Evolutionary conservation across 2,888 invertebrate species (phyloP), one percentile per base, ranked within the genome.

Genomic region (Chrysodeixis includens): DNA sequence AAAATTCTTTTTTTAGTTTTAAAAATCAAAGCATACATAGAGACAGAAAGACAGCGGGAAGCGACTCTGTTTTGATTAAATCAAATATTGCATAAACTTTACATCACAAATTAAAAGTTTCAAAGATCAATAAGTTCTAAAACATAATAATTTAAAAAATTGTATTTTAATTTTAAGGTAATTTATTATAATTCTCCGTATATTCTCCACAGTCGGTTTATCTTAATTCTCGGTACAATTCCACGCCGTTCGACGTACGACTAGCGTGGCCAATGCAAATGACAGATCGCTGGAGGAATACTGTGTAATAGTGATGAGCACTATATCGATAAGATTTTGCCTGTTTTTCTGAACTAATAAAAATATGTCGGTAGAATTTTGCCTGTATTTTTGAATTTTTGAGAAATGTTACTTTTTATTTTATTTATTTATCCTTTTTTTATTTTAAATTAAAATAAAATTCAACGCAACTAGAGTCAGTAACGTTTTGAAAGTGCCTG

Each of bases 201-300:
- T 49, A 26, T 56, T 14, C 12, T 58, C 52, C 30, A 62, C 30
- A 64, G 62, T 32, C 53, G 32, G 56, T 54, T 35, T 61, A 71
- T 75, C 55, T 63, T 44, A 16, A 65, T 63, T 59, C 56, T 18
- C 26, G 9, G 62, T 62, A 71, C 18, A 65, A 66, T 68, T 69
- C 62, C 56, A 67, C 74, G 67, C 69, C 62, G 59, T 57, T 67
- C 40, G 55, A 51, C 59, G 58, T 65, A 62, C 49, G 72, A 75
- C 77, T 76, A 72, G 79, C 79, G 79, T 82, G 73, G 81, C 84
- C 56, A 86, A 86, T 83, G 82, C 69, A 81, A 83, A 83, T 84
- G 81, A 84, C 81, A 74, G 79, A 77, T 78, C 70, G 61, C 74
- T 70, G 62, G 63, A 56, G 40, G 8, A 16, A 52, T 35, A 30